Evolutionary conservation across 1,140 invertebrate species (phyloP).

Genomic region (Cataglyphis hispanica): DNA sequence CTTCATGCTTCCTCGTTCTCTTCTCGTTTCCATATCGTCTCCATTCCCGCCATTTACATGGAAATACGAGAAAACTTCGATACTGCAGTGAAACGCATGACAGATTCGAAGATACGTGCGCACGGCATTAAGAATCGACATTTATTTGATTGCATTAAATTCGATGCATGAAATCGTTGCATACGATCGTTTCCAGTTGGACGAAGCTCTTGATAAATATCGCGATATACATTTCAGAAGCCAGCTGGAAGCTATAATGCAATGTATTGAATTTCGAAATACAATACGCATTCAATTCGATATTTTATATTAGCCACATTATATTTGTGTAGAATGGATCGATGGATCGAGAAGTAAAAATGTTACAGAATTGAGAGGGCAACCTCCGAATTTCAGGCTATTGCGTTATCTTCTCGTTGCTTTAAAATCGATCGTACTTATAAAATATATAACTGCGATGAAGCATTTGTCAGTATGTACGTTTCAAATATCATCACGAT

Average conservation of each 20-base stretch:
- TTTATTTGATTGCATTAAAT: conserved; percentile 44
- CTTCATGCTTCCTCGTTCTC: not conserved
- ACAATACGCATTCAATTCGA: not conserved
- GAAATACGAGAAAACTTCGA: conserved; percentile 7
- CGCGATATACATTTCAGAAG: not conserved
- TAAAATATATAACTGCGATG: not conserved
- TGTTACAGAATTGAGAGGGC: conserved; percentile 4
- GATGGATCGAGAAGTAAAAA: not conserved
- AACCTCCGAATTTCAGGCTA: conserved; percentile 27
- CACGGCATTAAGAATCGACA: not conserved
- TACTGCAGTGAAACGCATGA: not conserved
- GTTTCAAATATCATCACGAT: conserved; percentile 19
- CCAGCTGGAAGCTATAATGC: not conserved
- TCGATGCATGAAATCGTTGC: not conserved
- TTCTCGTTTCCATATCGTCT: not conserved
- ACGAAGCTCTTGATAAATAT: conserved; percentile 41
- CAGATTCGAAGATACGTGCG: not conserved
- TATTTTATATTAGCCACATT: not conserved
- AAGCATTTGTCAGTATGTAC: conserved; percentile 33
- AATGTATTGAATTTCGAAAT: conserved; percentile 27
- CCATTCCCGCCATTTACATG: not conserved
- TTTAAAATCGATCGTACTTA: conserved; percentile 15
- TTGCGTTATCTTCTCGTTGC: not conserved
- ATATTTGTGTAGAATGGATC: not conserved
- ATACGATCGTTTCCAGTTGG: not conserved